Conservation (phyloP, 2,797 vertebrate species). For the Hirundo rustica region DNA sequence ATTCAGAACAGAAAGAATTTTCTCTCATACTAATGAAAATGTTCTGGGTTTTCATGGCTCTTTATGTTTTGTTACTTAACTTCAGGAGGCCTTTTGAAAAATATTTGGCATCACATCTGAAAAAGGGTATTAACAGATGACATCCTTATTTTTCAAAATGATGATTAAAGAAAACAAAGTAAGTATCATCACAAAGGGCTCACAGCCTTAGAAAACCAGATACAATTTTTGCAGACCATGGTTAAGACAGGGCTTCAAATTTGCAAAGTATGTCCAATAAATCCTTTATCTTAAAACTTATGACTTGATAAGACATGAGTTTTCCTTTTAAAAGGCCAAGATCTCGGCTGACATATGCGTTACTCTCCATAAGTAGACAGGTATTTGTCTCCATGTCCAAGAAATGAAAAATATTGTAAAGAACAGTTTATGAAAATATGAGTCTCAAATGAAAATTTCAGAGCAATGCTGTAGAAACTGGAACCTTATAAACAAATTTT, state of each 20-base stretch:
- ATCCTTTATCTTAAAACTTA: not conserved
- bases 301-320: not conserved
- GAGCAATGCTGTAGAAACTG: not conserved
- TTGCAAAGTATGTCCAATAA: not conserved
- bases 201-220: not conserved
- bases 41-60: not conserved
- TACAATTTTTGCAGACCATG: not conserved
- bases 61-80: not conserved
- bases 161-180: not conserved
- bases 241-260: not conserved
- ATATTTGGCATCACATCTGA: not conserved
- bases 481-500: not conserved
- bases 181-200: not conserved
- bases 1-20: not conserved
- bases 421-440: not conserved
- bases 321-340: not conserved
- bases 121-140: not conserved
- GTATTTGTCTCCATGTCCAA: not conserved
- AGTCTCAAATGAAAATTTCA: not conserved
- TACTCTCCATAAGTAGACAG: not conserved
- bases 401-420: not conserved
- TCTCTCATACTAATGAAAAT: not conserved
- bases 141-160: not conserved
- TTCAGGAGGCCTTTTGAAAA: not conserved
- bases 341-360: not conserved